Evolutionary conservation across 2,113 vertebrate species (phyloP), one percentile per base, ranked within the genome.

Genomic region (Xenopus laevis): DNA sequence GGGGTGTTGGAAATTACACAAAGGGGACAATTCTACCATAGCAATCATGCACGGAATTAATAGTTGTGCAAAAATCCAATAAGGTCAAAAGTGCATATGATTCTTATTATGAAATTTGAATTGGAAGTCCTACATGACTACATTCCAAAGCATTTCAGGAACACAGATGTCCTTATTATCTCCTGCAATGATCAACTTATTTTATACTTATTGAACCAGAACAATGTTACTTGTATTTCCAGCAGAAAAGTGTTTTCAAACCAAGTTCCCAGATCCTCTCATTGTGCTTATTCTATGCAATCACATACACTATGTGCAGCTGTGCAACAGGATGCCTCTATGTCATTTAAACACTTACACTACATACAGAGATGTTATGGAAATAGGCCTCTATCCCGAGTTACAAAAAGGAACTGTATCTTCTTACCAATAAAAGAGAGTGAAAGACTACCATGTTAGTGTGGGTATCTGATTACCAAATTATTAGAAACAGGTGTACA

Each of bases 121-220:
- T 68, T 69, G 65, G 65, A 33, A 16, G 65, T 58, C 73, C 62
- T 50, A 75, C 61, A 53, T 53, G 65, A 62, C 60, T 47, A 23
- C 73, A 75, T 75, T 75, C 73, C 73, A 58, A 13, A 57, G 67
- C 27, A 70, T 57, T 44, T 63, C 58, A 68, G 16, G 46, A 62
- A 63, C 65, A 75, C 73, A 75, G 73, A 75, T 68, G 74, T 63
- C 67, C 30, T 77, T 77, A 77, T 70, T 55, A 77, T 77, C 60
- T 68, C 65, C 46, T 57, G 66, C 58, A 12, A 76, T 68, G 55
- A 74, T 60, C 46, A 58, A 74, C 64, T n/a, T 67, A 20, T 75
- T 68, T 68, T 50, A 68, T 75, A 69, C 33, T 7, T 40, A 45
- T n/a, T 55, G 66, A 46, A 58, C 33, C 33, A 53, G 10, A 50